Conservation (phyloP, 30 jellyfish, hydroid and myxozoan species). For the Aurelia sp. region DNA sequence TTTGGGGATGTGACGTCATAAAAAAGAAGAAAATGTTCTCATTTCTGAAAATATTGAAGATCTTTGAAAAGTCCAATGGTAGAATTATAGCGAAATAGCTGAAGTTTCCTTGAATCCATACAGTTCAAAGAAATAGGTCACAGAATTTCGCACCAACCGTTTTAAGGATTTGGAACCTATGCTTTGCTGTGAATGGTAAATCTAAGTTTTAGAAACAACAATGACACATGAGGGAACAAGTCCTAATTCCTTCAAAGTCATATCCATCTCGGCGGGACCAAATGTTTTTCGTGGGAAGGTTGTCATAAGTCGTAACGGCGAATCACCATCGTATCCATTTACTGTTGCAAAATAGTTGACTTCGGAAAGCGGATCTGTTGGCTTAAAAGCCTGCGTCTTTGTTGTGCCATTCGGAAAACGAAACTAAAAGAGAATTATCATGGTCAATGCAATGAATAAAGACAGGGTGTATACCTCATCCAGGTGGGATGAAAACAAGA, state of each 20-base stretch:
- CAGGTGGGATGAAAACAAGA: background rate
- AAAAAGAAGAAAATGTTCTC: no score
- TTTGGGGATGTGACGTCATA: no score
- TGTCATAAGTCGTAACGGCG: constrained; percentile 85
- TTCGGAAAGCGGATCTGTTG: constrained; percentile 64
- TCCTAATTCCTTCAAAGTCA: constrained; percentile 84
- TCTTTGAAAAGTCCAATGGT: no score
- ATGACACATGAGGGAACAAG: constrained; percentile 91
- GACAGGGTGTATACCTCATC: background rate
- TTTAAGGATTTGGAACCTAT: no score
- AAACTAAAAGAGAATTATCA: constrained; percentile 48
- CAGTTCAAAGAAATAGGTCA: no score
- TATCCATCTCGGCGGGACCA: constrained; percentile 64
- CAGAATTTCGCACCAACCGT: no score
- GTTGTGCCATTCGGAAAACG: constrained; percentile 90
- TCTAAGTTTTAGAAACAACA: constrained; percentile 58
- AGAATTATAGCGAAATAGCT: no score
- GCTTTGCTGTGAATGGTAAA: no score
- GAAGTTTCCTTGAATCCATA: no score
- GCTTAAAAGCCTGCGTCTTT: constrained; percentile 72
- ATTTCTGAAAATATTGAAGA: no score
- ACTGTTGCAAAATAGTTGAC: constrained; percentile 56
- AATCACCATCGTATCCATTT: constrained; percentile 73
- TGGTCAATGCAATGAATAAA: no score
- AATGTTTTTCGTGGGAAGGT: constrained; percentile 90